Evolutionary conservation across 2,113 vertebrate genomes (phyloP), one percentile per base, ranked within the genome.

Genomic region (Heloderma charlesbogerti): DNA sequence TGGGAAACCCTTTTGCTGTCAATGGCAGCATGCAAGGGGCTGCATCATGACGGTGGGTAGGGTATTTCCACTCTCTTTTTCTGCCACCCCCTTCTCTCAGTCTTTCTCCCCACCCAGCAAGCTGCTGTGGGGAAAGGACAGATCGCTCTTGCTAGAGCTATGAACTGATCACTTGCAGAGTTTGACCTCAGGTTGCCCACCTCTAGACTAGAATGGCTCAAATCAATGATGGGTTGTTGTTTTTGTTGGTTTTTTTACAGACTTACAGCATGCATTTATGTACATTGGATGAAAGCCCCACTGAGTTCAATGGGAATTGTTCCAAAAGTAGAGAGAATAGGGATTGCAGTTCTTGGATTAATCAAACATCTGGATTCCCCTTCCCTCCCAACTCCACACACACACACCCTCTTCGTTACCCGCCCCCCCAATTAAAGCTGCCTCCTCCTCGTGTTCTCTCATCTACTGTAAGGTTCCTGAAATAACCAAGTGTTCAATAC

Each of bases 401-500:
- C 22, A 71, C 78, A 91, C 82, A 51, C 67, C 69, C 87, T 67
- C 82, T n/a, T n/a, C n/a, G n/a, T n/a, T n/a, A n/a, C n/a, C n/a
- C n/a, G n/a, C n/a, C n/a, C n/a, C n/a, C n/a, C n/a, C n/a, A n/a
- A 34, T 85, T 90, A 84, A 87, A 72, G 63, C 80, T 43, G 82
- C 74, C 12, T 0, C 84, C 29, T 79, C 45, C 31, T 9, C 22
- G 2, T 3, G 8, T 34, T 66, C 43, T 87, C 40, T 57, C 34
- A 45, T 2, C 25, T 0, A 3, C 57, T 67, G 2, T 0, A 60
- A 12, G 20, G 37, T 80, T 66, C 22, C 1, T 0, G 57, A 80
- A 82, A 74, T 79, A 6, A 2, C 0, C 9, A 10, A 9, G 51
- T 0, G 81, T 60, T 5, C 63, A 71, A 95, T 92, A 98, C 99